A percentile compares a stretch with the other conserved stretches of the same genome.
phyloP scores from a whole-genome alignment of 2,888 invertebrate genomes.

The Conistra vaccinii region DNA sequence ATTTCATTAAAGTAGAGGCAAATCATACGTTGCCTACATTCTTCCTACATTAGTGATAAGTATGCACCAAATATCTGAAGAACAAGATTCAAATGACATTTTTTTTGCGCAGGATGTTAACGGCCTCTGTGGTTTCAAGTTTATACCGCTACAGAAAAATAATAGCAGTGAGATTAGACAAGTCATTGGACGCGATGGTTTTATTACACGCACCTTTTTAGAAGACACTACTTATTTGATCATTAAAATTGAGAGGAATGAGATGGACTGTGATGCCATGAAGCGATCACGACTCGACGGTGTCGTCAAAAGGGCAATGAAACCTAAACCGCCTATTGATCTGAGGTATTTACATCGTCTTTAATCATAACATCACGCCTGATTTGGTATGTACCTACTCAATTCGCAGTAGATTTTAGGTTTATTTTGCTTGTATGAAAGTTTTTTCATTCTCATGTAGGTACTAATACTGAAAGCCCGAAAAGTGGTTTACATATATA shows the following conservation, averaged over 20 bases:
- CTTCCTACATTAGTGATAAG: neutral
- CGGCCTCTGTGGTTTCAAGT: conserved; percentile 79
- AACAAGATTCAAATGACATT: neutral
- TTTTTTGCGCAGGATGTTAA: conserved; percentile 72
- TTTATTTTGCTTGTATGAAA: neutral
- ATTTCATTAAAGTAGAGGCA: neutral
- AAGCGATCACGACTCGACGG: conserved; percentile 75
- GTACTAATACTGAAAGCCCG: neutral
- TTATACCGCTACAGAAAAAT: conserved; percentile 73
- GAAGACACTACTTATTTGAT: conserved; percentile 83
- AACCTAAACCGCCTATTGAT: conserved; percentile 80
- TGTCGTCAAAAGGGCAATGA: conserved; percentile 72
- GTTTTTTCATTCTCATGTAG: neutral
- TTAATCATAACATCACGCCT: neutral
- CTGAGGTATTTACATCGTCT: conserved; percentile 74
- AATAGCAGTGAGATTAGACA: conserved; percentile 52
- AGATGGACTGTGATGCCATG: conserved; percentile 67
- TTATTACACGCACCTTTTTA: conserved; percentile 76
- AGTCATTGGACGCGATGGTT: conserved; percentile 71
- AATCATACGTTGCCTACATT: neutral
- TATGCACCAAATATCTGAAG: neutral
- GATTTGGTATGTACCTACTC: neutral
- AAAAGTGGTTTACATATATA: neutral
- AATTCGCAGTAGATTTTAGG: neutral
- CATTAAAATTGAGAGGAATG: conserved; percentile 80